Percentiles rank a stretch among this genome's conserved stretches.
Conservation (phyloP, 2,888 invertebrate species). For the Elmis aenea region DNA sequence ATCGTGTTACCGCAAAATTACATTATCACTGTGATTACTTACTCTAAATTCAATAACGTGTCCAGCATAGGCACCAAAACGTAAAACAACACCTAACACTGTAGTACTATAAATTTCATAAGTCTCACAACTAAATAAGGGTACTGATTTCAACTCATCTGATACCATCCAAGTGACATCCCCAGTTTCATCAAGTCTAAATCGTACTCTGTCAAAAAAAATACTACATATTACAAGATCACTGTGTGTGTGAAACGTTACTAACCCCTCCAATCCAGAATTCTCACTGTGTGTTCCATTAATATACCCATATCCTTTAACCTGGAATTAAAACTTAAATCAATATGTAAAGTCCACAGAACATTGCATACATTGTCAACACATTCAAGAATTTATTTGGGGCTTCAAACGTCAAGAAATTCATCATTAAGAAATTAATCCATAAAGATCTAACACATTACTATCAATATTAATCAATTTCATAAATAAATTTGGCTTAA, state of each 20-base stretch:
- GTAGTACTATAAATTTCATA: conserved; percentile 52
- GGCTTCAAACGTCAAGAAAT: too few species aligned
- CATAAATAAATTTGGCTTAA: conserved; percentile 15
- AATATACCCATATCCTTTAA: conserved; percentile 47
- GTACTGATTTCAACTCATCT: conserved; percentile 51
- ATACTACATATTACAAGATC: too few species aligned
- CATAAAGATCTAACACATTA: too few species aligned
- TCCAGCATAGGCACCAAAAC: conserved; percentile 60
- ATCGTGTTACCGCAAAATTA: not conserved
- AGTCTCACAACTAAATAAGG: conserved; percentile 64
- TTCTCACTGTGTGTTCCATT: conserved; percentile 46
- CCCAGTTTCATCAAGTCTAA: conserved; percentile 56
- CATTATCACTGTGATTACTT: conserved; percentile 8
- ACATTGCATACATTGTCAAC: too few species aligned
- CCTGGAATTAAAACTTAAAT: conserved; percentile 37
- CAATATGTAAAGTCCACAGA: too few species aligned
- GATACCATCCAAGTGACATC: conserved; percentile 61
- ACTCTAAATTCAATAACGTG: conserved; percentile 61
- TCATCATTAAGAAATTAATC: too few species aligned
- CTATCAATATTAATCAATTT: too few species aligned
- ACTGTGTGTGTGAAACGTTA: not conserved
- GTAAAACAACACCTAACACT: conserved; percentile 44
- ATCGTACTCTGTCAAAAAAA: conserved; percentile 40
- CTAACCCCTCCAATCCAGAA: conserved; percentile 51
- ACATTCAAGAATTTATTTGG: too few species aligned